A percentile compares a stretch with the other conserved stretches of the same genome.
These are phyloP conservation scores for Vesta saturnalis DNA, from an alignment of 2,888 invertebrate genomes.

Conservation along the genomic window DNA sequence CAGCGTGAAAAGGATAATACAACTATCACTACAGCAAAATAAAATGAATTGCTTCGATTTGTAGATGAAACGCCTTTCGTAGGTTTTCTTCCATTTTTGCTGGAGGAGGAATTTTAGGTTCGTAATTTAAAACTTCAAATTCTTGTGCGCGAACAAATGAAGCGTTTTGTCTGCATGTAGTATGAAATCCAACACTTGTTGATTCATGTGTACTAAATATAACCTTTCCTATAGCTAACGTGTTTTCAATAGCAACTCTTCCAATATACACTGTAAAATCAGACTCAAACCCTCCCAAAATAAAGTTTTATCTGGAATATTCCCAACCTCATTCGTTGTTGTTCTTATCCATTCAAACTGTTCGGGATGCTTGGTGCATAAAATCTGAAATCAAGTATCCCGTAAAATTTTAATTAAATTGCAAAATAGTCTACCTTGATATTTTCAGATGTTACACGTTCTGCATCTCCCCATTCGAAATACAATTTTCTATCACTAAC, in stretches of 20 bases:
- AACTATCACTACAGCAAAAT: too few relatives aligned
- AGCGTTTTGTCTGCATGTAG: conserved; percentile 4
- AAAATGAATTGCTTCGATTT: too few relatives aligned
- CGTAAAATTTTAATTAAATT: not conserved
- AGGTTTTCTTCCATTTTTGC: conserved; percentile 5
- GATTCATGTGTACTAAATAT: not conserved
- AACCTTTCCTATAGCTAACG: conserved; percentile 18
- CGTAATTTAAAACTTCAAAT: conserved; percentile 17
- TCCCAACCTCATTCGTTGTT: not conserved
- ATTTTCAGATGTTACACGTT: not conserved
- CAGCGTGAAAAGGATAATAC: not conserved
- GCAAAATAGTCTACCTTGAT: conserved; percentile 12
- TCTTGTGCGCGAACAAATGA: conserved; percentile 13
- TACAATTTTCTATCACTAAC: conserved; percentile 8
- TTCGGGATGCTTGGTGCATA: conserved; percentile 19
- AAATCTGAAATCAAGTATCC: conserved; percentile 8
- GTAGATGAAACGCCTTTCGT: too few relatives aligned
- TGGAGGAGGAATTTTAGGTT: not conserved
- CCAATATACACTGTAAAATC: conserved; percentile 21
- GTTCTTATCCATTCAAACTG: conserved; percentile 25
- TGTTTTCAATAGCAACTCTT: conserved; percentile 8
- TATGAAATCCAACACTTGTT: not conserved
- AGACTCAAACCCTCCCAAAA: conserved; percentile 15
- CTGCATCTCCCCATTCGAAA: conserved; percentile 21
- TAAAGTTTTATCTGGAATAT: conserved; percentile 2